phyloP scores from a whole-genome alignment of 2,797 vertebrate genomes.

The Microctenopoma steveboyesi region DNA sequence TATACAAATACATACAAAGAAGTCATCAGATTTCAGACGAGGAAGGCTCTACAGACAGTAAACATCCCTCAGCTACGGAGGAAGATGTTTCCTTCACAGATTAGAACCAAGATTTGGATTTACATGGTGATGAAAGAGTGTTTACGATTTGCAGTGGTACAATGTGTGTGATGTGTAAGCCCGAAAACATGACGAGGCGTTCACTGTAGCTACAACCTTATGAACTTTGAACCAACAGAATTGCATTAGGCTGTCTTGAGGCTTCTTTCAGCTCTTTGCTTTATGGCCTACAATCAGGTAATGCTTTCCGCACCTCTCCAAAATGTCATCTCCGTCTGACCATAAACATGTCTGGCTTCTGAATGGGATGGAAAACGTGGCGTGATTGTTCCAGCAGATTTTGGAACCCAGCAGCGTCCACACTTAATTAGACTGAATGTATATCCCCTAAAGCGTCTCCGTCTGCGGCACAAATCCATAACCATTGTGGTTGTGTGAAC shows the following conservation, averaged over 20 bases:
- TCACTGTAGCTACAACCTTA: background rate
- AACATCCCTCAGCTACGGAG: no score
- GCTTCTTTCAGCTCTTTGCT: conserved; percentile 25
- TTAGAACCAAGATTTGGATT: no score
- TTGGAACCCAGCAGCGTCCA: conserved; percentile 6
- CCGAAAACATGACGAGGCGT: no score
- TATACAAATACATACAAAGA: no score
- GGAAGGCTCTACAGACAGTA: no score
- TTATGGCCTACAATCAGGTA: conserved; percentile 40
- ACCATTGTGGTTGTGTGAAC: conserved; percentile 32
- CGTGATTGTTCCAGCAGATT: conserved; percentile 32
- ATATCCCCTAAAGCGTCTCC: background rate
- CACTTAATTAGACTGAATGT: conserved; percentile 4
- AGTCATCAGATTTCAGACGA: no score
- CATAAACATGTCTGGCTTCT: conserved; percentile 33
- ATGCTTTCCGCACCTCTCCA: conserved; percentile 29
- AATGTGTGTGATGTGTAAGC: background rate
- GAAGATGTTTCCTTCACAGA: no score
- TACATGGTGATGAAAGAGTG: no score
- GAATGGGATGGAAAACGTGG: conserved; percentile 20
- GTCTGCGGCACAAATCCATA: background rate
- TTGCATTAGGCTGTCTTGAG: conserved; percentile 10
- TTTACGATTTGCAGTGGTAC: background rate
- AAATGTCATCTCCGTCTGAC: conserved; percentile 33
- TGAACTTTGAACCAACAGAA: conserved; percentile 10